A percentile compares a stretch with the other conserved stretches of the same genome.
Evolutionary conservation across 2,113 vertebrate species (phyloP).

Genomic region (Neogobius melanostomus): DNA sequence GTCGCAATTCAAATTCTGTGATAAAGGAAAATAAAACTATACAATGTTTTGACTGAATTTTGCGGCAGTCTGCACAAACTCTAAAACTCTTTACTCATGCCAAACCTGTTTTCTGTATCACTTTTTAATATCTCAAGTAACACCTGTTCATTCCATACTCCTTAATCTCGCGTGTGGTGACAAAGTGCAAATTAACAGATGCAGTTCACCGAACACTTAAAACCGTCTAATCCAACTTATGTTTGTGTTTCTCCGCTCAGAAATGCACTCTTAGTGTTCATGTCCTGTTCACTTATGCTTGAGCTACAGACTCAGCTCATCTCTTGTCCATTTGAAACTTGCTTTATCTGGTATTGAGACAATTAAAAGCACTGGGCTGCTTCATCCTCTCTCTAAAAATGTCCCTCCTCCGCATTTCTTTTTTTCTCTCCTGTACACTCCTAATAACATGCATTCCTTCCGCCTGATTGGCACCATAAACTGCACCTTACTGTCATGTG

Average conservation of each 20-base stretch:
- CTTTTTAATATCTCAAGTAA: neutral
- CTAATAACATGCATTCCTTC: constrained; percentile 75
- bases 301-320: neutral
- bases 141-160: neutral
- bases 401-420: constrained; percentile 50
- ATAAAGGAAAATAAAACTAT: too few species aligned
- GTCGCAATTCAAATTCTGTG: too few species aligned
- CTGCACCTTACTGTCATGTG: constrained; percentile 73
- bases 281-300: neutral
- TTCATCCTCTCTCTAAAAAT: constrained; percentile 32
- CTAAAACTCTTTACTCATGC: neutral
- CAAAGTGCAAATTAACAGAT: neutral
- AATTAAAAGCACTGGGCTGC: constrained; percentile 5
- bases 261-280: neutral
- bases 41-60: too few species aligned
- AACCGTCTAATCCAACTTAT: neutral
- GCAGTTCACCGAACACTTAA: neutral
- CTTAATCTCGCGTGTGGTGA: neutral
- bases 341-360: constrained; percentile 12
- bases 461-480: constrained; percentile 76
- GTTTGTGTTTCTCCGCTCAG: neutral
- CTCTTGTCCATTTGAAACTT: constrained; percentile 17
- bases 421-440: constrained; percentile 38
- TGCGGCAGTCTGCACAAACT: too few species aligned
- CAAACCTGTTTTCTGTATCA: neutral